A percentile compares a stretch with the other conserved stretches of the same genome.
phyloP scores from a whole-genome alignment of 2,113 vertebrate species.

The Melanocharis versteri region DNA sequence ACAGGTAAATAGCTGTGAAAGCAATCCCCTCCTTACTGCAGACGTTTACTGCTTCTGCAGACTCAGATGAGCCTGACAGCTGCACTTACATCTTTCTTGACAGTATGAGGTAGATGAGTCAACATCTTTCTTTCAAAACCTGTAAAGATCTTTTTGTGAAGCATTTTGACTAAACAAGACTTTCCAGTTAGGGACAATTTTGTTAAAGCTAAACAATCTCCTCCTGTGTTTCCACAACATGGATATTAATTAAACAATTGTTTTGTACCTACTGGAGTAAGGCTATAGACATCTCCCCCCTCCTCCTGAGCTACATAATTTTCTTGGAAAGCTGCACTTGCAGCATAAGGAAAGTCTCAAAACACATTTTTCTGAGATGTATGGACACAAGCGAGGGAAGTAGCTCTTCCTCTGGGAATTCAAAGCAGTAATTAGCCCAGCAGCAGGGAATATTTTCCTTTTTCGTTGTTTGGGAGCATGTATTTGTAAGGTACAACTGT shows the following conservation, averaged over 20 bases:
- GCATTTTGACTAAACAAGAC: neutral
- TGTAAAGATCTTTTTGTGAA: neutral
- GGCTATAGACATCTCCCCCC: neutral
- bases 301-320: neutral
- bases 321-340: neutral
- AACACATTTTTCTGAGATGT: neutral
- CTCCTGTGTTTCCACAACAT: neutral
- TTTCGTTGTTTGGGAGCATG: neutral
- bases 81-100: neutral
- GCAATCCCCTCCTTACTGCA: neutral
- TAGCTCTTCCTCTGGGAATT: slow-evolving; percentile 13
- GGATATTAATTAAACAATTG: slow-evolving; percentile 7
- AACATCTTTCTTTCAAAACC: neutral
- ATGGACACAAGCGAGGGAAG: neutral
- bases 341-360: neutral
- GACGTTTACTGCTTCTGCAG: neutral
- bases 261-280: neutral
- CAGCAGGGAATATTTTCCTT: neutral
- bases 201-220: neutral
- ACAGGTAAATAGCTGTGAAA: neutral
- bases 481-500: neutral
- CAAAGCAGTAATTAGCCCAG: slow-evolving; percentile 10
- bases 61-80: neutral
- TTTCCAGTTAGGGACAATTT: neutral
- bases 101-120: neutral